Percentiles rank a stretch among this genome's conserved stretches.
Conservation (phyloP, 2,888 invertebrate genomes). For the Girardia tigrina region DNA sequence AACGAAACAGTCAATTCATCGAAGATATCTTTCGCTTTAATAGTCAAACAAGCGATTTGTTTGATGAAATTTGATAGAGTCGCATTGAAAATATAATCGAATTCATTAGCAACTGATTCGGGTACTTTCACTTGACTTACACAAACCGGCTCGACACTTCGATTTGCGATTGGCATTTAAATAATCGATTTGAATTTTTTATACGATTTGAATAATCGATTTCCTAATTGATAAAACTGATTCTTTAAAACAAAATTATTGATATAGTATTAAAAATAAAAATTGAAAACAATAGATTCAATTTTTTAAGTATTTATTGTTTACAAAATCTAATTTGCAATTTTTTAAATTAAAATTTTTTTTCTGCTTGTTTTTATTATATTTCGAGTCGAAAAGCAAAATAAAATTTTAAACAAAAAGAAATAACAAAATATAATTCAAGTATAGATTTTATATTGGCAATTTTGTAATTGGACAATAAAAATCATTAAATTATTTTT, state of each 20-base stretch:
- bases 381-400: too few species aligned
- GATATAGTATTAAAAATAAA: too few species aligned
- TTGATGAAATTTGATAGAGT: conserved; percentile 10
- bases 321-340: too few species aligned
- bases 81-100: neutral
- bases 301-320: too few species aligned
- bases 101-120: neutral
- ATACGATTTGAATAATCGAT: neutral
- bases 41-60: neutral
- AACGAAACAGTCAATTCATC: neutral
- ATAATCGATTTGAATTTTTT: neutral
- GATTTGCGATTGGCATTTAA: neutral
- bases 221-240: conserved; percentile 15
- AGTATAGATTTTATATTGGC: too few species aligned
- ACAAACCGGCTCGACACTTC: neutral
- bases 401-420: too few species aligned
- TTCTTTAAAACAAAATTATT: conserved; percentile 10
- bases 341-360: too few species aligned
- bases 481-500: conserved; percentile 20
- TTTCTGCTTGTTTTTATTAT: too few species aligned
- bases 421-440: too few species aligned
- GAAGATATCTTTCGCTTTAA: neutral
- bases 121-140: neutral
- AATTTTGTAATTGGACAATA: conserved; percentile 2
- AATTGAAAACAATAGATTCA: too few species aligned